phyloP scores from a whole-genome alignment of 35 echinoderm and acorn worm genomes.

The Lytechinus variegatus region DNA sequence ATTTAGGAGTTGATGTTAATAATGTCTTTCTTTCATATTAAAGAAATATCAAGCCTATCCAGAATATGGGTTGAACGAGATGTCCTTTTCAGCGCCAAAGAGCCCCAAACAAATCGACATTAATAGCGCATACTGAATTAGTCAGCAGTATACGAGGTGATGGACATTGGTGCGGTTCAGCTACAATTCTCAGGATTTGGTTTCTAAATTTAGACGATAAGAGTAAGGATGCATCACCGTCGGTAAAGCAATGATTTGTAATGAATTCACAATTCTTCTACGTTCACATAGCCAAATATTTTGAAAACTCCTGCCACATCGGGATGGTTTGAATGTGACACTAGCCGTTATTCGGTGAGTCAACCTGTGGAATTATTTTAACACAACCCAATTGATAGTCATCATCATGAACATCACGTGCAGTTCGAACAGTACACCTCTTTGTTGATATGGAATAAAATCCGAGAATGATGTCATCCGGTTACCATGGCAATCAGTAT shows the following conservation, averaged over 20 bases:
- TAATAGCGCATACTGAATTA: not conserved
- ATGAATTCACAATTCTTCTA: not conserved
- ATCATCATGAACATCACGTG: not conserved
- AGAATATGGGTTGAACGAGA: not conserved
- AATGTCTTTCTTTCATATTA: no score
- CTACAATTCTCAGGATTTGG: not conserved
- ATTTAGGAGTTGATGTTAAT: no score
- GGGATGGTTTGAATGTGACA: not conserved
- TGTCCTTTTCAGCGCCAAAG: not conserved
- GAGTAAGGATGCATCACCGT: not conserved
- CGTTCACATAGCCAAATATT: not conserved
- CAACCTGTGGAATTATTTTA: not conserved
- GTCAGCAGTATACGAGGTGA: not conserved
- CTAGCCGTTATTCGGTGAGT: not conserved
- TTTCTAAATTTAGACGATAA: not conserved
- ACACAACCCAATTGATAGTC: not conserved
- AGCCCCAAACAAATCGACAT: not conserved
- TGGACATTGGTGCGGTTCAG: not conserved
- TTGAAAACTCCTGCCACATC: not conserved
- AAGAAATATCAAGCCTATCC: not conserved
- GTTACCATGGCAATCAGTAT: constrained; percentile 8
- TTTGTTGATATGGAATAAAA: not conserved
- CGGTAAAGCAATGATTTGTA: not conserved
- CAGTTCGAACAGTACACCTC: not conserved
- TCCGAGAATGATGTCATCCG: not conserved